Evolutionary conservation across 2,888 invertebrate species (phyloP).

Genomic region (Acrobasis consociella): DNA sequence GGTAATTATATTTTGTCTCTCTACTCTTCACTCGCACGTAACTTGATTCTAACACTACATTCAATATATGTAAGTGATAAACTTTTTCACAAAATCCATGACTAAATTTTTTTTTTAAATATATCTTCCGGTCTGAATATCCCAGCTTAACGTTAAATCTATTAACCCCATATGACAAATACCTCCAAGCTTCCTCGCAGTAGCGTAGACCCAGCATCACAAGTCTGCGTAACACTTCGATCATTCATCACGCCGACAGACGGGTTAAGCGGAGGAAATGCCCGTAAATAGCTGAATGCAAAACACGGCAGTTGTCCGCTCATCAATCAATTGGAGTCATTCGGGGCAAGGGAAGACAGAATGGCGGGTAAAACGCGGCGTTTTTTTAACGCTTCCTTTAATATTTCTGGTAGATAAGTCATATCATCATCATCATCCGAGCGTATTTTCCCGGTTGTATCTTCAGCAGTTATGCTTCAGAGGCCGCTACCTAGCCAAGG

Average conservation of each 20-base stretch:
- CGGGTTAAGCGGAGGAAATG: constrained; percentile 79
- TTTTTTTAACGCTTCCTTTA: constrained; percentile 12
- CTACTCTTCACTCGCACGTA: too few relatives aligned
- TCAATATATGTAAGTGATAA: too few relatives aligned
- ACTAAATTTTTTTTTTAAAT: background rate
- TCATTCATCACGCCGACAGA: constrained; percentile 74
- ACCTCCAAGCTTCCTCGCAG: constrained; percentile 13
- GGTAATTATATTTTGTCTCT: too few relatives aligned
- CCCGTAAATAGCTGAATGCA: constrained; percentile 82
- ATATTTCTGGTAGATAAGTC: too few relatives aligned
- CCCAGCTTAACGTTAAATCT: constrained; percentile 4
- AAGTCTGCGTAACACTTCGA: constrained; percentile 27
- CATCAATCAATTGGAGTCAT: constrained; percentile 67
- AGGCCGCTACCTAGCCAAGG: too few relatives aligned
- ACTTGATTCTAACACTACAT: too few relatives aligned
- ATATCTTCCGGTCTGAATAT: background rate
- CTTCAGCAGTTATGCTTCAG: too few relatives aligned
- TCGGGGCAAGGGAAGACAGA: constrained; percentile 1
- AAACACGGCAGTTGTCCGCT: constrained; percentile 78
- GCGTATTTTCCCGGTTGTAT: too few relatives aligned
- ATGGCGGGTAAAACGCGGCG: constrained; percentile 11
- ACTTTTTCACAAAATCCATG: background rate
- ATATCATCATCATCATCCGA: too few relatives aligned
- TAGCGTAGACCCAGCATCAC: constrained; percentile 20
- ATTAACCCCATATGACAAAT: constrained; percentile 14